Evolutionary conservation across 2,797 vertebrate species (phyloP).

Genomic region (Lutjanus campechanus): DNA sequence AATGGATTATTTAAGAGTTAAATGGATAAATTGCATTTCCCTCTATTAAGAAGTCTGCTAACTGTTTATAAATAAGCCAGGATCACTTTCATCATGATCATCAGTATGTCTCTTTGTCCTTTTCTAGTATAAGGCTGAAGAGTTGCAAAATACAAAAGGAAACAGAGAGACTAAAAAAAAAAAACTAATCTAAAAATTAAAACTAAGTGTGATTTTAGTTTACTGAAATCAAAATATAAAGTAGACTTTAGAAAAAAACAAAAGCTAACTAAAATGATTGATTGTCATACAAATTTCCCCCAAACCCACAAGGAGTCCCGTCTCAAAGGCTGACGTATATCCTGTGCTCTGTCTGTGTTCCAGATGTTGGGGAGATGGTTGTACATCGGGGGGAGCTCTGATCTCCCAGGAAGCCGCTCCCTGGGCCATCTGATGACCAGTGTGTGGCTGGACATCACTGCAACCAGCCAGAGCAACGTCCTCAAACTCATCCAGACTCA

Average conservation of each 20-base stretch:
- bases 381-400: slow-evolving; percentile 72
- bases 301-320: neutral
- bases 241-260: too few species aligned
- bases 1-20: too few species aligned
- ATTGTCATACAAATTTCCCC: neutral
- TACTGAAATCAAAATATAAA: too few species aligned
- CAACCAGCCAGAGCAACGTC: slow-evolving; percentile 59
- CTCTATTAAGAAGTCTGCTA: neutral
- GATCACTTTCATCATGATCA: too few species aligned
- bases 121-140: too few species aligned
- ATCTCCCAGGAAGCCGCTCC: slow-evolving; percentile 77
- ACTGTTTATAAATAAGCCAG: too few species aligned
- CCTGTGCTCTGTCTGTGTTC: slow-evolving; percentile 11
- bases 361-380: slow-evolving; percentile 76
- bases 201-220: too few species aligned
- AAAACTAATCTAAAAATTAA: too few species aligned
- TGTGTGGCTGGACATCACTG: slow-evolving; percentile 56
- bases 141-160: too few species aligned
- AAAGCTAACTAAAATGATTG: too few species aligned
- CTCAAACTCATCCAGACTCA: slow-evolving; percentile 71
- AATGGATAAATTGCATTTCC: neutral
- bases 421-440: slow-evolving; percentile 60
- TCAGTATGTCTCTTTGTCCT: too few species aligned
- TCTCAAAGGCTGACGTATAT: neutral
- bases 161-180: too few species aligned